phyloP scores from a whole-genome alignment of 2,888 invertebrate species.

The Himalopsyche anomala region DNA sequence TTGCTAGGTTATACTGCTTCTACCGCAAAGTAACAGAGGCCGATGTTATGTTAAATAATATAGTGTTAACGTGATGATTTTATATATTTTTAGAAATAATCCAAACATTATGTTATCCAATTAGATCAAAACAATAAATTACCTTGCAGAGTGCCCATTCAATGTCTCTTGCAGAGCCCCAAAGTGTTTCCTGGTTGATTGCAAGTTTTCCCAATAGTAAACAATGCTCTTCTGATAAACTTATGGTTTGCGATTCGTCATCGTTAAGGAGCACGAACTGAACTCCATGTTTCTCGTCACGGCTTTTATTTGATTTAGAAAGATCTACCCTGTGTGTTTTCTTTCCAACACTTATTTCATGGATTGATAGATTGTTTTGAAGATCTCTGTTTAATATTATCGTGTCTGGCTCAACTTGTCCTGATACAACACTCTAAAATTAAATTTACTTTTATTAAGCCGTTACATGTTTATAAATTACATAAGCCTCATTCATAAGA shows the following conservation, averaged over 20 bases:
- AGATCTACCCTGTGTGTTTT: constrained; percentile 77
- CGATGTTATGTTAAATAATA: no score
- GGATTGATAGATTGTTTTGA: constrained; percentile 73
- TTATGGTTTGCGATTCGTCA: constrained; percentile 72
- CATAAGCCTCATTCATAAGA: neutral
- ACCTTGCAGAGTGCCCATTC: constrained; percentile 86
- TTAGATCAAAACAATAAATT: constrained; percentile 54
- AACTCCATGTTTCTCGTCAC: constrained; percentile 71
- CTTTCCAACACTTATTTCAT: constrained; percentile 74
- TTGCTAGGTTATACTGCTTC: no score
- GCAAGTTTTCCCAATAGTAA: constrained; percentile 78
- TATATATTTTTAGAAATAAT: no score
- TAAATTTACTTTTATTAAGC: no score
- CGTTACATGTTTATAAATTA: neutral
- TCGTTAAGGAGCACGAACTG: constrained; percentile 71
- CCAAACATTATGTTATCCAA: no score
- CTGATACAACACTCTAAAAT: constrained; percentile 87
- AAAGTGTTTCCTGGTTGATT: constrained; percentile 80
- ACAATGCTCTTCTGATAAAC: constrained; percentile 77
- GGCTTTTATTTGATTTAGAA: constrained; percentile 65
- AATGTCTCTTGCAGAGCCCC: constrained; percentile 85
- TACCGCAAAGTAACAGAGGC: no score
- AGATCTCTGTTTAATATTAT: constrained; percentile 77
- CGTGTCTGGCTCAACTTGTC: constrained; percentile 86
- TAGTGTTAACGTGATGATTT: no score